Conservation (phyloP, 2,797 vertebrate species). For the Alcedo quadribrachys region DNA sequence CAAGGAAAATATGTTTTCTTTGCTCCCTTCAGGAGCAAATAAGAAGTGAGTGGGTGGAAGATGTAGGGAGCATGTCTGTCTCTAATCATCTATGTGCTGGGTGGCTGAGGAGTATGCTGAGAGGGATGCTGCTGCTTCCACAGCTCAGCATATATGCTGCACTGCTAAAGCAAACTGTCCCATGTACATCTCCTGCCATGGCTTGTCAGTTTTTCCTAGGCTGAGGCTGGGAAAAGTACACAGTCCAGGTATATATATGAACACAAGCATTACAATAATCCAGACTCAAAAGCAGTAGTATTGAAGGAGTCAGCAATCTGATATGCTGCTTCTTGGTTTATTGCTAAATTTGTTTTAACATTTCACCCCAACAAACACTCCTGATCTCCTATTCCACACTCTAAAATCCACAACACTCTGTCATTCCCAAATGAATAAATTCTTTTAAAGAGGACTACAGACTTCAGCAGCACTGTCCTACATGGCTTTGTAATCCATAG, state of each 20-base stretch:
- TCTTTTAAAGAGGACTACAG: neutral
- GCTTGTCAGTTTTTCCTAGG: neutral
- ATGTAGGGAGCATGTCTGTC: neutral
- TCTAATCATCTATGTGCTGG: neutral
- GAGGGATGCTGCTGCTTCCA: neutral
- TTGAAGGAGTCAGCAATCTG: neutral
- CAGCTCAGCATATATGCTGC: neutral
- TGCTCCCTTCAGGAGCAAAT: conserved; percentile 31
- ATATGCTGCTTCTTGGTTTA: neutral
- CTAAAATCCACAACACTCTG: neutral
- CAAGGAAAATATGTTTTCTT: conserved; percentile 51
- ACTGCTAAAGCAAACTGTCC: neutral
- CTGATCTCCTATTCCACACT: neutral
- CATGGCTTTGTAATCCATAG: neutral
- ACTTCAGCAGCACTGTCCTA: neutral
- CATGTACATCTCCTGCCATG: neutral
- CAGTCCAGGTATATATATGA: neutral
- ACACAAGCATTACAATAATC: neutral
- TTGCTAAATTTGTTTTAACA: neutral
- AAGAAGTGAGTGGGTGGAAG: conserved; percentile 39
- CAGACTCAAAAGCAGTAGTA: neutral
- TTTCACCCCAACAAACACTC: neutral
- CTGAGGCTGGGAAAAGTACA: neutral
- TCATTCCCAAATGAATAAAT: neutral
- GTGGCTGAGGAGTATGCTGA: neutral